Percentiles rank a stretch among this genome's conserved stretches.
These are phyloP conservation scores for Morone saxatilis DNA, from an alignment of 2,113 vertebrate species.

Conservation along the genomic window DNA sequence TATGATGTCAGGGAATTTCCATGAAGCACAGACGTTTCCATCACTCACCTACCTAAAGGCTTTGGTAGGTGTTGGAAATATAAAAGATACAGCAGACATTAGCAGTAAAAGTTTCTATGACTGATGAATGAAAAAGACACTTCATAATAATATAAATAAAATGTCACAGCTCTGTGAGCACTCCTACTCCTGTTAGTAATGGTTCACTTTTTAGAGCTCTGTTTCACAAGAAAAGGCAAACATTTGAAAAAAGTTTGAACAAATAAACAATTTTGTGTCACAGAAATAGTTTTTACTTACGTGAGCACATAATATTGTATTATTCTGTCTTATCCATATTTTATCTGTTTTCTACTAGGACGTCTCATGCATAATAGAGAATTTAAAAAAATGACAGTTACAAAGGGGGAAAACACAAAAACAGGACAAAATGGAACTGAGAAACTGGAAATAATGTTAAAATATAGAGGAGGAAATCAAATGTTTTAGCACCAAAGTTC, in stretches of 20 bases:
- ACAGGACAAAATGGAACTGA: not conserved
- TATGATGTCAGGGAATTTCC: not conserved
- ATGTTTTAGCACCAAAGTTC: not conserved
- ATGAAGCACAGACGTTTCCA: not conserved
- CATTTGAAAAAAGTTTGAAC: not conserved
- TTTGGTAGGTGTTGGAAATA: not conserved
- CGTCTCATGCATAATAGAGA: not conserved
- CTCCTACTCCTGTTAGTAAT: too few relatives aligned
- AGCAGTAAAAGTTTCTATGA: not conserved
- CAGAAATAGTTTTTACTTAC: not conserved
- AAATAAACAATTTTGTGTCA: not conserved
- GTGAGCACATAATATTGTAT: not conserved
- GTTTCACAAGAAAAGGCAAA: not conserved
- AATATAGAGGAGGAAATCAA: not conserved
- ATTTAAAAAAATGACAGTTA: not conserved
- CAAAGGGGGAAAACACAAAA: not conserved
- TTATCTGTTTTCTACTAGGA: not conserved
- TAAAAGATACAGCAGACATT: not conserved
- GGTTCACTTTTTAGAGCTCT: too few relatives aligned
- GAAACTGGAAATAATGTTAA: not conserved
- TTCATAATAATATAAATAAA: not conserved
- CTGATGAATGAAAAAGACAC: not conserved
- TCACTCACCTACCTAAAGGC: not conserved
- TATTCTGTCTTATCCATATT: not conserved
- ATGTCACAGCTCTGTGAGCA: not conserved